phyloP scores from a whole-genome alignment of 1,140 invertebrate species.

The Aphidius gifuensis region DNA sequence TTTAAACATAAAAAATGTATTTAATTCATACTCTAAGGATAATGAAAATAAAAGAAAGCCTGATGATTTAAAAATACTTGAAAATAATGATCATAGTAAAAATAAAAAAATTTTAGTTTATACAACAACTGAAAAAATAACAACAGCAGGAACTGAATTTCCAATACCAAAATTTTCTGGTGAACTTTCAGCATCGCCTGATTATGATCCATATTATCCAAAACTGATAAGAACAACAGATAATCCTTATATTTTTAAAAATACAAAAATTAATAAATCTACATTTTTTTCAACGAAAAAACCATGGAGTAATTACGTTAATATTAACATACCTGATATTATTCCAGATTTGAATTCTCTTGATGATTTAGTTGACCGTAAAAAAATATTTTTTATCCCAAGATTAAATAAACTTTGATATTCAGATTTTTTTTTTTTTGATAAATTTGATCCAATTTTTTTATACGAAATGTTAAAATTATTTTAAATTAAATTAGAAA shows the following conservation, averaged over 20 bases:
- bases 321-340: constrained; percentile 36
- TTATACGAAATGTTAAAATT: too few species aligned
- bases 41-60: too few species aligned
- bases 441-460: too few species aligned
- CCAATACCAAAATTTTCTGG: constrained; percentile 32
- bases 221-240: constrained; percentile 34
- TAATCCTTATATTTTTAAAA: constrained; percentile 34
- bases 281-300: constrained; percentile 22
- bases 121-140: background rate
- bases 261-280: constrained; percentile 7
- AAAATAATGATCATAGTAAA: constrained; percentile 23
- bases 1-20: too few species aligned
- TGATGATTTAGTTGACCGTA: constrained; percentile 44
- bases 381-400: constrained; percentile 44
- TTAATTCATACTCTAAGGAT: too few species aligned
- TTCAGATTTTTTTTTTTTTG: background rate
- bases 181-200: constrained; percentile 32
- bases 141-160: constrained; percentile 36
- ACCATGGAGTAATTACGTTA: constrained; percentile 9
- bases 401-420: constrained; percentile 21
- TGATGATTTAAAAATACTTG: too few species aligned
- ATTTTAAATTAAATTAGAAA: too few species aligned
- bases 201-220: constrained; percentile 46
- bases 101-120: too few species aligned
- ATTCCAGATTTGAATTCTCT: constrained; percentile 42